Evolutionary conservation across 30 jellyfish, hydroid and myxozoan genomes (phyloP).

Genomic region (Calvadosia cruxmelitensis): DNA sequence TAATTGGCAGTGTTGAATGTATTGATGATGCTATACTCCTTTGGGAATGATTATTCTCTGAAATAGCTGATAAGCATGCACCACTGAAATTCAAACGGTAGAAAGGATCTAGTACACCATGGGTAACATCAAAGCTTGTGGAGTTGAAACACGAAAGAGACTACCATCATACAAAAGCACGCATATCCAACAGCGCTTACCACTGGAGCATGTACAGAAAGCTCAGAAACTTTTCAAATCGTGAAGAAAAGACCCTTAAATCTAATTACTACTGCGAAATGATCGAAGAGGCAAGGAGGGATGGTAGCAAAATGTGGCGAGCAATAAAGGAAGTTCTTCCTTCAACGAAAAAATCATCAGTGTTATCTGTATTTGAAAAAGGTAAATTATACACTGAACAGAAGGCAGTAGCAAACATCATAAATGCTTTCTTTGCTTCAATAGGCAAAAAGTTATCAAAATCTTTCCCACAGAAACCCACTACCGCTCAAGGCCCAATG

Average conservation of each 20-base stretch:
- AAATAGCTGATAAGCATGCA: constrained; percentile 60
- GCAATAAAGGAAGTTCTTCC: constrained; percentile 32
- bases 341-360: no score
- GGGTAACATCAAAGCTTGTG: constrained; percentile 50
- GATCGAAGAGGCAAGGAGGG: constrained; percentile 43
- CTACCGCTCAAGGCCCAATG: no score
- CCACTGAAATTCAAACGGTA: constrained; percentile 46
- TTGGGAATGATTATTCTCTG: constrained; percentile 56
- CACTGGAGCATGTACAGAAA: constrained; percentile 62
- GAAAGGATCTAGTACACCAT: constrained; percentile 46
- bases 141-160: constrained; percentile 56
- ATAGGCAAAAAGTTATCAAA: no score
- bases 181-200: constrained; percentile 44
- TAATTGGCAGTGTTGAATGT: constrained; percentile 37
- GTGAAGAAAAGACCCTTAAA: constrained; percentile 35
- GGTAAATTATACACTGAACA: no score
- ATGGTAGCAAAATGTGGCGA: constrained; percentile 44
- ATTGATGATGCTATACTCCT: constrained; percentile 53
- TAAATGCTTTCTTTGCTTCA: no score
- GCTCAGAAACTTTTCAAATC: constrained; percentile 43
- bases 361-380: no score
- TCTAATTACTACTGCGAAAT: constrained; percentile 39
- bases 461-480: no score
- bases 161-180: constrained; percentile 62
- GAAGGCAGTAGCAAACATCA: no score